Evolutionary conservation across 2,113 vertebrate species (phyloP).

Genomic region (Cromileptes altivelis): DNA sequence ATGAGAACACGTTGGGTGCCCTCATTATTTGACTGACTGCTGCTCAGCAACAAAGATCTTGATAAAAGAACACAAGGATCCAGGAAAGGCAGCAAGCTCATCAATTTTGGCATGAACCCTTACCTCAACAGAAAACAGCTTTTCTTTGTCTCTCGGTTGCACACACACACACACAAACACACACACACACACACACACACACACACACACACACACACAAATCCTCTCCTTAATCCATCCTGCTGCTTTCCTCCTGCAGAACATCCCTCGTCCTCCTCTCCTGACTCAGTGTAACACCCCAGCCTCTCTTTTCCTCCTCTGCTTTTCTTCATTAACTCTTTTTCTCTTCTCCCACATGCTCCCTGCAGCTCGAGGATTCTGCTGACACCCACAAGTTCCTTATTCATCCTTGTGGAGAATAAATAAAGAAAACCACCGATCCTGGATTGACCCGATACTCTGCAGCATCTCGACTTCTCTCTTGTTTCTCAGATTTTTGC

Average conservation of each 20-base stretch:
- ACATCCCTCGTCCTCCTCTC: conserved; percentile 23
- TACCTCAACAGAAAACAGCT: conserved; percentile 22
- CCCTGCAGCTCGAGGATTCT: conserved; percentile 4
- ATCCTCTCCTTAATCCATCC: conserved; percentile 56
- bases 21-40: background rate
- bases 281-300: conserved; percentile 16
- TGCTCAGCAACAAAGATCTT: background rate
- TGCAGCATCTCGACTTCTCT: background rate
- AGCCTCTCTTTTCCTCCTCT: background rate
- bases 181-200: background rate
- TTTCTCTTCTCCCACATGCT: background rate
- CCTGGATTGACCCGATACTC: background rate
- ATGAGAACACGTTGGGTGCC: too few relatives aligned
- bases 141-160: background rate
- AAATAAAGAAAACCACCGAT: conserved; percentile 3
- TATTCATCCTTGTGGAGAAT: background rate
- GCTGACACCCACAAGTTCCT: conserved; percentile 30
- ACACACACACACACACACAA: background rate
- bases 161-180: background rate
- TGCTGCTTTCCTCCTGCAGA: conserved; percentile 41
- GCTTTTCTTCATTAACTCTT: conserved; percentile 6
- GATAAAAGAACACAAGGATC: background rate
- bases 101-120: conserved; percentile 23
- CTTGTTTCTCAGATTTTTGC: background rate
- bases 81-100: conserved; percentile 5